Conservation (phyloP, 2,797 vertebrate species). For the Gadopsis bispinosus region DNA sequence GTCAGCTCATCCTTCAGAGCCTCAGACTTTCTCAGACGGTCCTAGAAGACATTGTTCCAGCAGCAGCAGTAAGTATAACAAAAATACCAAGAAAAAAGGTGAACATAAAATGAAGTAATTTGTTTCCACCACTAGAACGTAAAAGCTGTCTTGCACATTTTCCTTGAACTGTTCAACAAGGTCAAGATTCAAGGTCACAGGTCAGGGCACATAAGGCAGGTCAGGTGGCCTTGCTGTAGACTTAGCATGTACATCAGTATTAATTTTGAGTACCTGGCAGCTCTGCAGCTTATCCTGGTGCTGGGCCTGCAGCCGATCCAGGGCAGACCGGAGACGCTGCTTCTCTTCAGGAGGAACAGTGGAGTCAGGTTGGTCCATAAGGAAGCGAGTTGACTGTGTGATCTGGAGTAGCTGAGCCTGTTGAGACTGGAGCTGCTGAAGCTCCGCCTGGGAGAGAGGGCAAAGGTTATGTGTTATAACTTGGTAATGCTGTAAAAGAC, state of each 20-base stretch:
- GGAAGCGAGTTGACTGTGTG: constrained; percentile 88
- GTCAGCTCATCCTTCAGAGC: constrained; percentile 90
- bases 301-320: constrained; percentile 87
- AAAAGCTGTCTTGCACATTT: background rate
- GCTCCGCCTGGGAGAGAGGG: constrained; percentile 80
- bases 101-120: background rate
- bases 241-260: background rate
- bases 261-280: constrained; percentile 82
- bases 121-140: background rate
- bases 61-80: background rate
- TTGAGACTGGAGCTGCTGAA: constrained; percentile 93
- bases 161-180: background rate
- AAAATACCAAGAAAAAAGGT: background rate
- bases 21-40: constrained; percentile 88
- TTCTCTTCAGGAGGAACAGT: constrained; percentile 87
- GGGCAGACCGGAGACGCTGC: constrained; percentile 82
- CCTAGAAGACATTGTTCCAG: constrained; percentile 33
- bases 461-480: background rate
- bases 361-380: constrained; percentile 90
- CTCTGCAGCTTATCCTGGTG: constrained; percentile 86
- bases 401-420: constrained; percentile 92
- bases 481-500: no score
- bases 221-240: background rate
- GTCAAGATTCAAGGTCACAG: background rate
- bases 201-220: background rate